phyloP scores from a whole-genome alignment of 2,888 invertebrate genomes.

The Eumacrocentrus americanus region DNA sequence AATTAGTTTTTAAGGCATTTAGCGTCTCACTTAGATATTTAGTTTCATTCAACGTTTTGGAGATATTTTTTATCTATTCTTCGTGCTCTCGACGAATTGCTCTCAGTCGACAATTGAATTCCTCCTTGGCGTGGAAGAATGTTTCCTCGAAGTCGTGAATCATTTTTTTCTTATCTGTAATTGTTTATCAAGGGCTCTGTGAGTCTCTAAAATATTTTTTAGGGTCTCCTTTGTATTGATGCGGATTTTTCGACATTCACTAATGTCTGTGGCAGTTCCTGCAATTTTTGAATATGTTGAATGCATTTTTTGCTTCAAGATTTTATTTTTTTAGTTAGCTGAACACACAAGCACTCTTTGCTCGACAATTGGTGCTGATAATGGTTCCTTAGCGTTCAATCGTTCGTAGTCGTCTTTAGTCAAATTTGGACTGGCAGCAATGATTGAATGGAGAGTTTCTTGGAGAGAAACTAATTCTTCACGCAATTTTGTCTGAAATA shows the following conservation, averaged over 20 bases:
- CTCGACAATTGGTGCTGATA: constrained; percentile 30
- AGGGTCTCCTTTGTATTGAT: too few species aligned
- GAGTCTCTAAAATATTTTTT: too few species aligned
- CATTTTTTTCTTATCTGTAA: constrained; percentile 17
- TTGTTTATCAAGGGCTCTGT: too few species aligned
- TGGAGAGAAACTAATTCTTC: constrained; percentile 28
- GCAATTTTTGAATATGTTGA: too few species aligned
- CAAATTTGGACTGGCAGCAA: constrained; percentile 30
- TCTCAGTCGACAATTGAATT: background rate
- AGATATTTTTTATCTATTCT: constrained; percentile 34
- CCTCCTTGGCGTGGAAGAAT: background rate
- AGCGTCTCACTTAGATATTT: constrained; percentile 28
- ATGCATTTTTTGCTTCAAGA: background rate
- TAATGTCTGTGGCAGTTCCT: too few species aligned
- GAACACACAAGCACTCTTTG: background rate
- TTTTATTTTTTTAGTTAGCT: background rate
- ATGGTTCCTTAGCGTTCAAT: constrained; percentile 35
- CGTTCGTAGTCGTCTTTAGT: constrained; percentile 37
- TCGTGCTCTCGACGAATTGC: constrained; percentile 30
- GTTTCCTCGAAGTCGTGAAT: background rate
- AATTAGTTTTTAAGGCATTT: constrained; percentile 30
- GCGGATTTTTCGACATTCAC: too few species aligned
- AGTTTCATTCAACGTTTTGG: constrained; percentile 24
- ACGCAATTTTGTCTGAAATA: constrained; percentile 36
- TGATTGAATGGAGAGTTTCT: constrained; percentile 19